Conservation (phyloP, 1,140 invertebrate genomes). For the silkworm (Bombyx mori) region ASM3026992v2 NC_085131.1:10382001-10382500, state of each 20-base stretch:
- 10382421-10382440: background rate
- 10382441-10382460: slow-evolving; percentile 1
- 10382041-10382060: too few relatives aligned
- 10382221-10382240: slow-evolving; percentile 1
- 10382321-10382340: slow-evolving; percentile 2
- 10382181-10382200: too few relatives aligned
- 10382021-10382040: too few relatives aligned
- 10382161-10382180: too few relatives aligned
- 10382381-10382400: background rate
- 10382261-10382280: background rate
- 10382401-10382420: background rate
- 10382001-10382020: too few relatives aligned
- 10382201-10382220: too few relatives aligned
- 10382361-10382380: background rate
- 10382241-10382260: background rate
- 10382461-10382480: background rate
- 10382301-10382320: background rate
- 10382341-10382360: background rate
- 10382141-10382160: background rate
- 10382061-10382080: too few relatives aligned
- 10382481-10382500: too few relatives aligned
- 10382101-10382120: background rate
- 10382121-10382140: slow-evolving; percentile 1
- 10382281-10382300: background rate
- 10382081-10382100: background rate